Evolutionary conservation across 2,797 vertebrate genomes (phyloP).

Genomic region (Premnoplex brunnescens): DNA sequence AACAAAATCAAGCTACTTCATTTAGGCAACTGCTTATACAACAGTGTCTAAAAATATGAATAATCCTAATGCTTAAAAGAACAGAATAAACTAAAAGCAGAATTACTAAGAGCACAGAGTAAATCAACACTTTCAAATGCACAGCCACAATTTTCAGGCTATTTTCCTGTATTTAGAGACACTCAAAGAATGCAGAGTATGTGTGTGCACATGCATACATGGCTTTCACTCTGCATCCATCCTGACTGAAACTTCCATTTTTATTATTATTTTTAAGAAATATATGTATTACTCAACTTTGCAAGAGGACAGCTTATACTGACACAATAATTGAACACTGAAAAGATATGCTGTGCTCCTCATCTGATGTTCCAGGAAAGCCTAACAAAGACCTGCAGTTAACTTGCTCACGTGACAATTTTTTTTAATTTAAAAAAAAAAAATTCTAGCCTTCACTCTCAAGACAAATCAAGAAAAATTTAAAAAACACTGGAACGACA

Average conservation of each 20-base stretch:
- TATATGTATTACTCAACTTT: fast-evolving
- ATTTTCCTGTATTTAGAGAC: not conserved
- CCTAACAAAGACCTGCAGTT: not conserved
- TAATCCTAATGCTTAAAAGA: not conserved
- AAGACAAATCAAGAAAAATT: not conserved
- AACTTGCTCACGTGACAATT: not conserved
- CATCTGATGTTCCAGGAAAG: not conserved
- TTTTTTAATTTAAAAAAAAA: not conserved
- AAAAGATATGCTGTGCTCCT: not conserved
- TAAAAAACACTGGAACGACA: not conserved
- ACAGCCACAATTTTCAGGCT: not conserved
- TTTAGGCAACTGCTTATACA: not conserved
- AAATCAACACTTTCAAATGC: not conserved
- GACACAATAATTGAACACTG: not conserved
- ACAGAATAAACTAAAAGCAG: not conserved
- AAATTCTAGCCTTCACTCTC: not conserved
- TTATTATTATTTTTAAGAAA: not conserved
- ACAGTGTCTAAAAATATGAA: not conserved
- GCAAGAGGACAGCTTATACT: not conserved
- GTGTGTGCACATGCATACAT: fast-evolving
- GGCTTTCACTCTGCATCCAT: not conserved
- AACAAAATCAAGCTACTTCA: not conserved
- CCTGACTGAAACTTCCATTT: not conserved
- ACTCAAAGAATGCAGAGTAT: fast-evolving
- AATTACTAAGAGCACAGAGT: not conserved